phyloP scores from a whole-genome alignment of 2,113 vertebrate genomes.

The Eulemur rufifrons region DNA sequence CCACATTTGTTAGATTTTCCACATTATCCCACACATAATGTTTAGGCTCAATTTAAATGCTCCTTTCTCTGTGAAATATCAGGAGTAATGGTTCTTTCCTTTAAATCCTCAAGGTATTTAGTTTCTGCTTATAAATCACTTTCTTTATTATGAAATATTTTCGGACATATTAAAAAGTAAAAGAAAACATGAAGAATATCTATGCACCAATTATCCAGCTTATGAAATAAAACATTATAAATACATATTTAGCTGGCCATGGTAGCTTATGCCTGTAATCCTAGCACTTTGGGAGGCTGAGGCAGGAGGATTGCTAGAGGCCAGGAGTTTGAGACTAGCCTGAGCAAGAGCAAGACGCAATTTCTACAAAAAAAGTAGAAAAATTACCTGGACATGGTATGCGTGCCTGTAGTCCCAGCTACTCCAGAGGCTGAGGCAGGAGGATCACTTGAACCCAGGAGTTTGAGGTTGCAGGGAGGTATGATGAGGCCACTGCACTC shows the following conservation, averaged over 20 bases:
- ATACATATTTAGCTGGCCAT: neutral
- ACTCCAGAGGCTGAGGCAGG: too few species aligned
- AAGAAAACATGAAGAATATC: neutral
- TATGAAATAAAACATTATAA: neutral
- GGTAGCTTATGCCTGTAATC: too few species aligned
- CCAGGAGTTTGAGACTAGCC: too few species aligned
- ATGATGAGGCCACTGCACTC: too few species aligned
- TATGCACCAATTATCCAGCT: neutral
- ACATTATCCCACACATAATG: neutral
- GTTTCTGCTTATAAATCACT: neutral
- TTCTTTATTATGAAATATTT: neutral
- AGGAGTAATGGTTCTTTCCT: neutral
- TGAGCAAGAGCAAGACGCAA: too few species aligned
- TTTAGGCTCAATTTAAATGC: neutral
- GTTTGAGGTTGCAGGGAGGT: too few species aligned
- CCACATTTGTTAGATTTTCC: neutral
- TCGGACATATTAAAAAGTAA: neutral
- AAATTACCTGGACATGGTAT: too few species aligned
- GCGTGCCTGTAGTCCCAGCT: too few species aligned
- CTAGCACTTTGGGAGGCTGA: too few species aligned
- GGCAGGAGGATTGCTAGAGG: too few species aligned
- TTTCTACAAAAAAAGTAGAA: too few species aligned
- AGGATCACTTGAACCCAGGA: too few species aligned
- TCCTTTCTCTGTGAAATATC: neutral
- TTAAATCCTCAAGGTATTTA: neutral